Percentiles rank a stretch among this genome's conserved stretches.
Conservation (phyloP, 2,797 vertebrate species). For the Octomys mimax region DNA sequence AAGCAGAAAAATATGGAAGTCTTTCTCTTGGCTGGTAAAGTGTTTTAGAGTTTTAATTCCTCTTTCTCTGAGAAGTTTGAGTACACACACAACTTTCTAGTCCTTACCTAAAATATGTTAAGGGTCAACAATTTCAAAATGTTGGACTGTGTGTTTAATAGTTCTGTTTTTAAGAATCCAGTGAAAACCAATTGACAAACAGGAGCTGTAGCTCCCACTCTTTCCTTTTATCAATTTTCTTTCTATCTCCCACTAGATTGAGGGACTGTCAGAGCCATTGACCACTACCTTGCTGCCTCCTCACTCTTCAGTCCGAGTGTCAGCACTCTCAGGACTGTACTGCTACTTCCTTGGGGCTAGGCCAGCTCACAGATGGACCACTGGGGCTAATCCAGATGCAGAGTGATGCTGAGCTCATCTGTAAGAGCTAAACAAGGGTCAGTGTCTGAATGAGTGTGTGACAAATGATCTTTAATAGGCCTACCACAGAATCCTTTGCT, state of each 20-base stretch:
- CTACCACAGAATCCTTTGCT: not conserved
- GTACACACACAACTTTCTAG: not conserved
- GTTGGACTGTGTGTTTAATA: conserved; percentile 37
- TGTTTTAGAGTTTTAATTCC: conserved; percentile 52
- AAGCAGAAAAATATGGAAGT: conserved; percentile 40
- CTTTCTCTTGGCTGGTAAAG: conserved; percentile 24
- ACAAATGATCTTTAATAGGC: not conserved
- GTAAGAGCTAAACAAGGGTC: not conserved
- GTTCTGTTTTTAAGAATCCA: conserved; percentile 54
- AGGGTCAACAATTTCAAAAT: conserved; percentile 1
- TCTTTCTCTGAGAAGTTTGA: conserved; percentile 49
- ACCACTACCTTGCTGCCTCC: not conserved
- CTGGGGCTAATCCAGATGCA: conserved; percentile 9
- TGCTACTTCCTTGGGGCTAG: not conserved
- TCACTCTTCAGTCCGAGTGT: not conserved
- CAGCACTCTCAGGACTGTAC: too few relatives aligned
- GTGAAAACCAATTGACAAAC: conserved; percentile 26
- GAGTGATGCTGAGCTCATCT: not conserved
- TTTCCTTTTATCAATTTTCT: not conserved
- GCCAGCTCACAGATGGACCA: conserved; percentile 7
- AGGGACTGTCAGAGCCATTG: not conserved
- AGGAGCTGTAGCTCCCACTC: not conserved
- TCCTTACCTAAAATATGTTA: conserved; percentile 48
- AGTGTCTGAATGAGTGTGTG: not conserved
- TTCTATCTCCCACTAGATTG: not conserved